phyloP scores from a whole-genome alignment of 1,140 invertebrate species.

The Heliconius congener region DNA sequence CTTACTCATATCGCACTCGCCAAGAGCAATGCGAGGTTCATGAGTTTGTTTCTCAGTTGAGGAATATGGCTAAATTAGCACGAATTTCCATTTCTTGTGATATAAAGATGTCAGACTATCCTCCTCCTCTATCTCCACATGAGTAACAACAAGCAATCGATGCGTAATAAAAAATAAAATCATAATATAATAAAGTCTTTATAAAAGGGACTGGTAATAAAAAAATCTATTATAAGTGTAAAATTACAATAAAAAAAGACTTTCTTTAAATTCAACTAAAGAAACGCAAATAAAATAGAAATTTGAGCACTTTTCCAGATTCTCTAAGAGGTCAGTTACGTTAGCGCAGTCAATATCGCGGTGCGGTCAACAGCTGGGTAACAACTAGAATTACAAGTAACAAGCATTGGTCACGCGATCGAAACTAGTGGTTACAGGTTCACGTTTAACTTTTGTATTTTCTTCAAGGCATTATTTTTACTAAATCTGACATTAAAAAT shows the following conservation, averaged over 20 bases:
- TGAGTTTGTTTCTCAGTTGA: too few relatives aligned
- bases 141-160: too few relatives aligned
- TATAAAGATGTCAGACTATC: too few relatives aligned
- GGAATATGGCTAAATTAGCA: too few relatives aligned
- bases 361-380: slow-evolving; percentile 11
- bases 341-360: slow-evolving; percentile 3
- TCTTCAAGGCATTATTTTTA: not conserved
- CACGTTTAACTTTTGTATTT: not conserved
- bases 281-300: not conserved
- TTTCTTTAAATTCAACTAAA: not conserved
- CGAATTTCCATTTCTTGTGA: too few relatives aligned
- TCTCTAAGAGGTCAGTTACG: slow-evolving; percentile 6
- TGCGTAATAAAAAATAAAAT: too few relatives aligned
- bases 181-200: not conserved
- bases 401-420: slow-evolving; percentile 1
- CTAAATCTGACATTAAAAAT: not conserved
- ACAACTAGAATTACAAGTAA: slow-evolving; percentile 9
- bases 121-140: too few relatives aligned
- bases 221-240: too few relatives aligned
- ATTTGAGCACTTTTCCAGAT: not conserved
- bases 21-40: too few relatives aligned
- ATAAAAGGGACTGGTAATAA: too few relatives aligned
- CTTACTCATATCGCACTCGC: too few relatives aligned
- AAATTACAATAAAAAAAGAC: not conserved
- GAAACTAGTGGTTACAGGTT: slow-evolving; percentile 7